Conservation (phyloP, 2,888 invertebrate genomes). For the Idaea straminata region DNA sequence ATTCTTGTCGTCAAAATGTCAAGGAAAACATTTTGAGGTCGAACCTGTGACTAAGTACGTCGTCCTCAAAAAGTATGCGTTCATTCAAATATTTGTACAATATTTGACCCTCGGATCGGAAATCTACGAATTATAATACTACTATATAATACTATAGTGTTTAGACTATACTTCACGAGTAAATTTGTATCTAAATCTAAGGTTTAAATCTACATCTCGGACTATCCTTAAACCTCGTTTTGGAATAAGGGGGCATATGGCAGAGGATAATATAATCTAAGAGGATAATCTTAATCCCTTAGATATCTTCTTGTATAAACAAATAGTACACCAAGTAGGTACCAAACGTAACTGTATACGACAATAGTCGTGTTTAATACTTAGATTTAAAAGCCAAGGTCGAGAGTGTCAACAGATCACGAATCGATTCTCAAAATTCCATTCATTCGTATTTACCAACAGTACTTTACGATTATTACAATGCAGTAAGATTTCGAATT, state of each 20-base stretch:
- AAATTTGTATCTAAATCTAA: too few species aligned
- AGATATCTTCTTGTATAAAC: too few species aligned
- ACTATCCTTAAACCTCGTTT: too few species aligned
- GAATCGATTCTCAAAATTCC: conserved; percentile 40
- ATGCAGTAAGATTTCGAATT: conserved; percentile 12
- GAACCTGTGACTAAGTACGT: not conserved
- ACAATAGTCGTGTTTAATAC: not conserved
- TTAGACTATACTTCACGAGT: too few species aligned
- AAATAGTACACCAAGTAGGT: not conserved
- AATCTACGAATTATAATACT: too few species aligned
- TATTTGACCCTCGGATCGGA: not conserved
- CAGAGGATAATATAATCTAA: too few species aligned
- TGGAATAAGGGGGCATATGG: too few species aligned
- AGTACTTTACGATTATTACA: conserved; percentile 16
- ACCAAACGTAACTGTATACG: not conserved
- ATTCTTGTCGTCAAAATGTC: not conserved
- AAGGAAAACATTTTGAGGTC: not conserved
- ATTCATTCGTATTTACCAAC: conserved; percentile 11
- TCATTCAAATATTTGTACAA: not conserved
- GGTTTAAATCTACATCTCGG: too few species aligned
- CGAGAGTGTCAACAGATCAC: conserved; percentile 46
- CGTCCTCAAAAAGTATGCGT: not conserved
- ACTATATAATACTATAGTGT: too few species aligned
- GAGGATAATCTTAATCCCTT: too few species aligned
- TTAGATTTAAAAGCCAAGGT: conserved; percentile 36